Evolutionary conservation across 2,797 vertebrate species (phyloP), one percentile per base, ranked within the genome.

Genomic region (Geotrypetes seraphini): DNA sequence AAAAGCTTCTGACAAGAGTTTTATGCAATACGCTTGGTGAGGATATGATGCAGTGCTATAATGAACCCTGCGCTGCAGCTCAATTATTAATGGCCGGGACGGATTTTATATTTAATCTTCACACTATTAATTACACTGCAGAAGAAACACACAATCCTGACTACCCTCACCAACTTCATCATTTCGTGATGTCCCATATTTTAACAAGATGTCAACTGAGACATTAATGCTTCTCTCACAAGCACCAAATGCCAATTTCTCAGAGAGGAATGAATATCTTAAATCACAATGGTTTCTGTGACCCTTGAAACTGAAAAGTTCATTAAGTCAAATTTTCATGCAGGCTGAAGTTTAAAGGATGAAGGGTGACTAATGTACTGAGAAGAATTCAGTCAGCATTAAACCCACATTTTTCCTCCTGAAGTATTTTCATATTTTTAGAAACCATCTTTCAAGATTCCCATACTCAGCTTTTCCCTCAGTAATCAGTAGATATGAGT

Each of bases 81-180:
- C 33, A 66, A 75, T 73, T 71, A 75, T 73, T 73, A 58, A 75
- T 68, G 63, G 37, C 45, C 6, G 10, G 53, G 31, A 67, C 69
- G 53, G 52, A 64, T 66, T 72, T 66, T 65, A 61, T 67, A 72
- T 71, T 72, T 73, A 73, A 76, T 64, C 52, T 58, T 47, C 59
- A 58, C 69, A 68, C 59, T 71, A 74, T 76, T 75, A 75, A 71
- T 73, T 76, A 69, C 61, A 47, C 50, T 49, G 45, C 49, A 35
- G 46, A 56, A 47, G 36, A 48, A 38, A 23, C 45, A 5, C 42
- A 1, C 57, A 55, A n/a, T 28, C 53, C 53, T 33, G 25, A 42
- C 60, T 57, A 52, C 47, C 59, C 56, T 55, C 40, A 2, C 63
- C 38, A 5, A 3, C 26, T 58, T 57, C 53, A 58, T 69, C 44